These are phyloP conservation scores for Stictocephala bisonia DNA, from an alignment of 2,888 invertebrate species.

Conservation along the genomic window DNA sequence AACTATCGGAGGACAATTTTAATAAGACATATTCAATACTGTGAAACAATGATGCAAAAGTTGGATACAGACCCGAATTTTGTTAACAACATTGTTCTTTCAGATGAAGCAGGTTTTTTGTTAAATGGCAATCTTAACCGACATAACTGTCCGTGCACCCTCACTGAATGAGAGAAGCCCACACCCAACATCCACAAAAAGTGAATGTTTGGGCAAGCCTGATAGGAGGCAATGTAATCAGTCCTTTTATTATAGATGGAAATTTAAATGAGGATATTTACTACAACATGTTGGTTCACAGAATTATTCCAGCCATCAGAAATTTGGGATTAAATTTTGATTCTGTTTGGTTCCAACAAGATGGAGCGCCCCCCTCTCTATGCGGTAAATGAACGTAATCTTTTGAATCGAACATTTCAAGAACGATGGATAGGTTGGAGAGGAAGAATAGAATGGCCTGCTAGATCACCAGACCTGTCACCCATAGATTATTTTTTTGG, in stretches of 20 bases:
- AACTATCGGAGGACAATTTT: conserved; percentile 33
- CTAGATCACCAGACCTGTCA: conserved; percentile 21
- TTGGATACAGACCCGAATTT: conserved; percentile 8
- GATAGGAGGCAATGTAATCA: conserved; percentile 2
- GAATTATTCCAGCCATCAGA: conserved; percentile 1
- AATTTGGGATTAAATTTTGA: conserved; percentile 5
- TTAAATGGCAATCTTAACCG: conserved; percentile 40
- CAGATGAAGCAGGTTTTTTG: conserved; percentile 41
- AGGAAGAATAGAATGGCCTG: conserved; percentile 21
- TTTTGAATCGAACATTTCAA: neutral
- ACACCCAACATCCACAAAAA: conserved; percentile 48
- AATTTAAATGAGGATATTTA: conserved; percentile 7
- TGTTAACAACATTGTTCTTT: conserved; percentile 38
- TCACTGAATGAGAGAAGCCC: conserved; percentile 8
- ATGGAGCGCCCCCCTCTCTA: conserved; percentile 8
- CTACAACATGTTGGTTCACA: conserved; percentile 1
- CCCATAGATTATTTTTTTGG: conserved; percentile 6
- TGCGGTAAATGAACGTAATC: conserved; percentile 15
- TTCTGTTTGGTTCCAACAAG: conserved; percentile 12
- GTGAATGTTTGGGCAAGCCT: conserved; percentile 48
- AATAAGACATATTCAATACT: conserved; percentile 30
- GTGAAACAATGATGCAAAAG: conserved; percentile 25
- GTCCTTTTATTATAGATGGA: conserved; percentile 10
- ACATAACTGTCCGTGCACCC: conserved; percentile 35
- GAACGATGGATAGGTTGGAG: conserved; percentile 11